Conservation (phyloP, 2,113 vertebrate species). For the Meriones unguiculatus region DNA sequence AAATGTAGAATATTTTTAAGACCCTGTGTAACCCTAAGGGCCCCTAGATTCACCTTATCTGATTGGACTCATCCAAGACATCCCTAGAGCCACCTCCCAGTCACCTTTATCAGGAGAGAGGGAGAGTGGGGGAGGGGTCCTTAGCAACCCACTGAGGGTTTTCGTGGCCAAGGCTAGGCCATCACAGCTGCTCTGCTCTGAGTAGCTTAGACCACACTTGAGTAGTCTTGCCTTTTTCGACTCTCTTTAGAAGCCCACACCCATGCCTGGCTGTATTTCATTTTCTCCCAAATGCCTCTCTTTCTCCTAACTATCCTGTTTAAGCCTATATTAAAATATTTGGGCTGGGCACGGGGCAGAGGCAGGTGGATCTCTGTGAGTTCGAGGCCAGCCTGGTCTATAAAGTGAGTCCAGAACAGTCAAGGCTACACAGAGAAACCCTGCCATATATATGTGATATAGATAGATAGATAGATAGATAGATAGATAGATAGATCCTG, state of each 20-base stretch:
- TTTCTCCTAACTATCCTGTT: background rate
- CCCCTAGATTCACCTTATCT: background rate
- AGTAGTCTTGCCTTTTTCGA: too few species aligned
- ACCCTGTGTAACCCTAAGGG: background rate
- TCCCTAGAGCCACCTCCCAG: background rate
- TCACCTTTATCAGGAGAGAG: background rate
- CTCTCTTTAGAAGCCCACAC: background rate
- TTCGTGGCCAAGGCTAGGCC: accelerated
- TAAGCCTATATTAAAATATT: background rate
- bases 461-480: too few species aligned
- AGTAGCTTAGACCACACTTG: background rate
- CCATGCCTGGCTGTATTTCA: background rate
- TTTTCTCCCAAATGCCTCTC: background rate
- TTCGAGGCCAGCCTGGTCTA: too few species aligned
- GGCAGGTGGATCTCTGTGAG: too few species aligned
- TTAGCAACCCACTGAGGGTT: background rate
- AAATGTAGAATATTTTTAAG: too few species aligned
- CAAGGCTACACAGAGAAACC: too few species aligned
- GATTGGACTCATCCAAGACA: background rate
- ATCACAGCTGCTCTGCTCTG: background rate
- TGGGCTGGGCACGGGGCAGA: background rate
- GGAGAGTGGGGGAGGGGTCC: background rate
- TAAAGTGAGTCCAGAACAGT: too few species aligned
- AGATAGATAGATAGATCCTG: too few species aligned
- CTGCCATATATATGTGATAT: too few species aligned